Evolutionary conservation across 2,113 vertebrate genomes (phyloP).

Genomic region (Blennius ocellaris): DNA sequence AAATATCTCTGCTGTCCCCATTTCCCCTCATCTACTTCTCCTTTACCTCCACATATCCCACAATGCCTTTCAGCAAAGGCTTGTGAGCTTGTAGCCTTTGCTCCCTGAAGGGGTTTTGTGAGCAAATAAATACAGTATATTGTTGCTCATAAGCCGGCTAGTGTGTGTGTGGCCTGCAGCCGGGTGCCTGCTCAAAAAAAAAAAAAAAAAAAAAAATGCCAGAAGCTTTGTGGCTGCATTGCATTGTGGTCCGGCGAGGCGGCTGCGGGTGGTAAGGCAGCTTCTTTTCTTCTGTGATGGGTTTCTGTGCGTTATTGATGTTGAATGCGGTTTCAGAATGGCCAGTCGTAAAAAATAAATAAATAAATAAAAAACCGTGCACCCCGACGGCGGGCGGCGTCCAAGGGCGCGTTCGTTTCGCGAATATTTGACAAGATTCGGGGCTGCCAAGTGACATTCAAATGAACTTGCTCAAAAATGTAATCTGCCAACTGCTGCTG

Average conservation of each 20-base stretch:
- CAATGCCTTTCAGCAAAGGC: constrained; percentile 7
- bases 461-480: constrained; percentile 41
- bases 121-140: constrained; percentile 30
- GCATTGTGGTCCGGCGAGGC: constrained; percentile 25
- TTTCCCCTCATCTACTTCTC: constrained; percentile 4
- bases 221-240: constrained; percentile 25
- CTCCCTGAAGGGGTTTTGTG: constrained; percentile 14
- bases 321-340: constrained; percentile 5
- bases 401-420: too few species aligned
- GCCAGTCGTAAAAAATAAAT: too few species aligned
- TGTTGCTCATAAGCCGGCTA: background rate
- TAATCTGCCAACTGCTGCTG: constrained; percentile 36
- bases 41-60: constrained; percentile 5
- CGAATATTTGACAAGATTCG: background rate
- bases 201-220: too few species aligned
- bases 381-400: too few species aligned
- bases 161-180: constrained; percentile 24
- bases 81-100: constrained; percentile 11
- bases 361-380: too few species aligned
- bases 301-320: background rate
- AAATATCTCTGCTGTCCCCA: constrained; percentile 2
- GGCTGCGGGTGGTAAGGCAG: constrained; percentile 2
- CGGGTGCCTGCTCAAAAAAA: constrained; percentile 18
- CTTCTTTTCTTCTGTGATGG: constrained; percentile 18
- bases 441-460: constrained; percentile 28